These are phyloP conservation scores for Rhegmatorhina hoffmannsi DNA, from an alignment of 2,113 vertebrate species.

Conservation along the genomic window DNA sequence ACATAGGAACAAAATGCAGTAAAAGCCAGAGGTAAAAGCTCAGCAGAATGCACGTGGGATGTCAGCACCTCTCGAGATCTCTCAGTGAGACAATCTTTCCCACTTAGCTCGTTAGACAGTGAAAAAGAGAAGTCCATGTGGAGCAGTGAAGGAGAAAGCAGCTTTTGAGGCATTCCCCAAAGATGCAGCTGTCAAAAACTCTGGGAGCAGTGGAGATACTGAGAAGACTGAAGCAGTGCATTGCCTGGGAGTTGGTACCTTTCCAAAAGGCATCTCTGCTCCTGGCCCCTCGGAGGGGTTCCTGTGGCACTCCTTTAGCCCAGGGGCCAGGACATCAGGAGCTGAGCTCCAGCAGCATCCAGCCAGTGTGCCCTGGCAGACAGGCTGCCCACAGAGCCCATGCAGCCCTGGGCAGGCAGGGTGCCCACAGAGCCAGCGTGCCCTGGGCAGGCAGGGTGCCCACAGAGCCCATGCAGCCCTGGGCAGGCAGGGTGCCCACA, in stretches of 20 bases:
- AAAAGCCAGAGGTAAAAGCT: not conserved
- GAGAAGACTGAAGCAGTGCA: not conserved
- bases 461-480: not conserved
- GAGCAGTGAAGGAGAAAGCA: not conserved
- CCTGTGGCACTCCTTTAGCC: slow-evolving; percentile 20
- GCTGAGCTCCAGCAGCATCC: not conserved
- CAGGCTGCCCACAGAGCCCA: no score
- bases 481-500: no score
- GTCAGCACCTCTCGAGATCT: not conserved
- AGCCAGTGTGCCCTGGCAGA: slow-evolving; percentile 21
- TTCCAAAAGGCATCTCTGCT: not conserved
- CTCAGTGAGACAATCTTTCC: not conserved
- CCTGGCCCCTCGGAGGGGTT: not conserved
- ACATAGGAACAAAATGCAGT: not conserved
- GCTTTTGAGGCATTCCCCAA: not conserved
- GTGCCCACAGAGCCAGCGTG: no score
- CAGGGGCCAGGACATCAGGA: not conserved
- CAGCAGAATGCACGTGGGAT: not conserved
- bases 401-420: no score
- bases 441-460: not conserved
- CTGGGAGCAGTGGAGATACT: not conserved
- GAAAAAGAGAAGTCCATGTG: not conserved
- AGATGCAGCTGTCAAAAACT: not conserved
- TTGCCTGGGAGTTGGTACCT: not conserved
- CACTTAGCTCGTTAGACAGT: not conserved